phyloP scores from a whole-genome alignment of 2,797 vertebrate genomes.

The Scolopax bukidnonensis region DNA sequence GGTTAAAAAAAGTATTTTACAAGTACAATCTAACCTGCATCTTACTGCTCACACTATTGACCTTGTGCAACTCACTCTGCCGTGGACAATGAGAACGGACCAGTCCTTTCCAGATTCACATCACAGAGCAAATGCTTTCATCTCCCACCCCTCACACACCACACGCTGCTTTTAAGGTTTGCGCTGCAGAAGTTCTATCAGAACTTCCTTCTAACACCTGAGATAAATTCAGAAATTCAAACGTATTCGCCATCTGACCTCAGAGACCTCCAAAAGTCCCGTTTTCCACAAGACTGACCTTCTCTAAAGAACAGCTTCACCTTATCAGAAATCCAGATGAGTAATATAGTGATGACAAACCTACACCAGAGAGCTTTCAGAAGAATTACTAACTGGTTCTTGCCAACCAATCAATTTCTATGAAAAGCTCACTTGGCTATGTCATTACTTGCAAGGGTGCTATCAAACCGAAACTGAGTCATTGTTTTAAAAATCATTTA shows the following conservation, averaged over 20 bases:
- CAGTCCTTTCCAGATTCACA: background rate
- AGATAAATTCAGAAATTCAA: background rate
- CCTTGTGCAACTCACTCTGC: background rate
- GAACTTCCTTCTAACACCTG: background rate
- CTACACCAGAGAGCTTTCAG: background rate
- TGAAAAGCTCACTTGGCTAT: background rate
- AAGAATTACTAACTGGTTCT: background rate
- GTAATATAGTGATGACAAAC: background rate
- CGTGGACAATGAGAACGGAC: background rate
- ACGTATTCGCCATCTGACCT: background rate
- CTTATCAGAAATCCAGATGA: constrained; percentile 39
- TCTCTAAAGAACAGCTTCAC: background rate
- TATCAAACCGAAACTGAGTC: constrained; percentile 26
- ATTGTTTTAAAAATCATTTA: background rate
- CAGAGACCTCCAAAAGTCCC: background rate
- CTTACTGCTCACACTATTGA: background rate
- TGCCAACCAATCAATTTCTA: background rate
- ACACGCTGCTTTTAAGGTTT: background rate
- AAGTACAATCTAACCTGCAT: background rate
- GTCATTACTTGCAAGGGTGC: background rate
- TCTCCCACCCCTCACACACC: background rate
- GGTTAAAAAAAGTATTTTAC: background rate
- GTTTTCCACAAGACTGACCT: background rate
- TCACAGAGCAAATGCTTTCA: background rate
- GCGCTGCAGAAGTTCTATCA: background rate